Evolutionary conservation across 2,888 invertebrate species (phyloP).

Genomic region (Dynastes grantii): DNA sequence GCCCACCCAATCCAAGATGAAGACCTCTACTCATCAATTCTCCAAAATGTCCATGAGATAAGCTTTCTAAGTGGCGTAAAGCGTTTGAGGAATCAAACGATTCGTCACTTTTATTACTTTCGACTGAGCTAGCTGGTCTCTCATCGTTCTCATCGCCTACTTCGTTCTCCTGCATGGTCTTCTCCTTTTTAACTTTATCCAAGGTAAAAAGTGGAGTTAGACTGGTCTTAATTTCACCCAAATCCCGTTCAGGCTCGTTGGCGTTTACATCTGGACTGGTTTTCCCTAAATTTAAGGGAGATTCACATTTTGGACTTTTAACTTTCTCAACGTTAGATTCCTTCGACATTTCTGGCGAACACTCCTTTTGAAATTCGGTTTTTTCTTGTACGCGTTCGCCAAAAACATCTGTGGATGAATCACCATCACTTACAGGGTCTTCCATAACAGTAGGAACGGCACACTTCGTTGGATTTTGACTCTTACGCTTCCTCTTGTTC

Average conservation of each 20-base stretch:
- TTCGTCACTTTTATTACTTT: conserved; percentile 75
- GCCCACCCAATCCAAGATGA: conserved; percentile 67
- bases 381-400: conserved; percentile 52
- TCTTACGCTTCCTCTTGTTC: conserved; percentile 90
- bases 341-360: conserved; percentile 50
- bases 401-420: conserved; percentile 75
- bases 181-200: conserved; percentile 70
- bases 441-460: conserved; percentile 75
- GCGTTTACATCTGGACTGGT: conserved; percentile 70
- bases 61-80: conserved; percentile 83
- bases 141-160: conserved; percentile 67
- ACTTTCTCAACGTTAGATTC: conserved; percentile 45
- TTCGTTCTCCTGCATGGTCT: conserved; percentile 65
- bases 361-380: conserved; percentile 44
- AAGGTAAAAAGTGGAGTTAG: conserved; percentile 68
- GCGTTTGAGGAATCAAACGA: conserved; percentile 80
- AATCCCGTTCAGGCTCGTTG: conserved; percentile 67
- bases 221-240: conserved; percentile 68
- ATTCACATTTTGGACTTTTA: conserved; percentile 60
- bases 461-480: conserved; percentile 88
- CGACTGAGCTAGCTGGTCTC: conserved; percentile 73
- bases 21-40: conserved; percentile 70
- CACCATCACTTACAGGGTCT: conserved; percentile 75
- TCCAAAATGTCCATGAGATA: conserved; percentile 85
- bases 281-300: conserved; percentile 70